A percentile compares a stretch with the other conserved stretches of the same genome.
Conservation (phyloP, 2,888 invertebrate genomes). For the Monopis laevigella region DNA sequence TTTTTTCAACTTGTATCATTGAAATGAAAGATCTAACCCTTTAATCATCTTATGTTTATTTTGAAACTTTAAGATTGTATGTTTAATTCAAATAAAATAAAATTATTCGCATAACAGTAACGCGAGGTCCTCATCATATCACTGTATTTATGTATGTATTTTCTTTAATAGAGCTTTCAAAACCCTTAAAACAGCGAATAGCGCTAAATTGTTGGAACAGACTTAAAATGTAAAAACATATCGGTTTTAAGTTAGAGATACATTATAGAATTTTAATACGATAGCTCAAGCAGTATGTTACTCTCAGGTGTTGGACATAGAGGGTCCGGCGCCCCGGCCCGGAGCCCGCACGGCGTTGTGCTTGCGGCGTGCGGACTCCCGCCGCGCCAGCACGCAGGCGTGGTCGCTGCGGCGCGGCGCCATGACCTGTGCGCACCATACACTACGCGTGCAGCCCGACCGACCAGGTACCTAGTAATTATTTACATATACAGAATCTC, state of each 20-base stretch:
- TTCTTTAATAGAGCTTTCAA: too few species aligned
- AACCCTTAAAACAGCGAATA: too few species aligned
- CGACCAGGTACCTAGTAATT: slow-evolving; percentile 48
- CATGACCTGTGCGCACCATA: slow-evolving; percentile 86
- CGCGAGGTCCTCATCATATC: too few species aligned
- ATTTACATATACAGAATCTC: too few species aligned
- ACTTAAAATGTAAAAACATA: not conserved
- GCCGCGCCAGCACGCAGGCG: slow-evolving; percentile 88
- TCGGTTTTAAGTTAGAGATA: not conserved
- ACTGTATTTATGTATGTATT: too few species aligned
- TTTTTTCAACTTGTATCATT: too few species aligned
- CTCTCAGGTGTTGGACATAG: slow-evolving; percentile 83
- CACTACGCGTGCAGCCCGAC: slow-evolving; percentile 85
- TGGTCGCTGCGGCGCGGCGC: slow-evolving; percentile 94
- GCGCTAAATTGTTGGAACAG: not conserved
- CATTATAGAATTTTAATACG: too few species aligned
- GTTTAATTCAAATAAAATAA: too few species aligned
- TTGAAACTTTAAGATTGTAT: too few species aligned
- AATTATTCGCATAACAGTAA: too few species aligned
- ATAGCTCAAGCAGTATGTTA: not conserved
- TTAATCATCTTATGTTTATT: too few species aligned
- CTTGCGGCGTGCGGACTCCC: slow-evolving; percentile 83
- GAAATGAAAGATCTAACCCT: too few species aligned
- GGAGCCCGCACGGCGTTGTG: slow-evolving; percentile 74
- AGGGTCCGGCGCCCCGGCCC: slow-evolving; percentile 87